Base-by-base conservation (phyloP, 2,797 vertebrate species). In the Remorina albescens region DNA sequence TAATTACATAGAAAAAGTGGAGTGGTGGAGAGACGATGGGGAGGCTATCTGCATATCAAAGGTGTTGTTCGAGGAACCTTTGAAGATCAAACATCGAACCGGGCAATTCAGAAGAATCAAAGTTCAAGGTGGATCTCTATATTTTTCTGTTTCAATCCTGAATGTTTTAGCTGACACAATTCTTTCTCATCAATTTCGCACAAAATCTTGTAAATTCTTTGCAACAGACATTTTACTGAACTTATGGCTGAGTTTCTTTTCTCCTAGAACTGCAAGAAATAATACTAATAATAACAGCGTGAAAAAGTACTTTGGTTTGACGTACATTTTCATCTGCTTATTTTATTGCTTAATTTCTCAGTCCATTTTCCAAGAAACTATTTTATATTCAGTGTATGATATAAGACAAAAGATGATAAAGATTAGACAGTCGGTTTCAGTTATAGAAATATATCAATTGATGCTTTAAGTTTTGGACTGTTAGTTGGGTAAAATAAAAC, bases 21-120 rank as follows among this genome's bases (percentile, higher is more conserved):
- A 58, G 46, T 5, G 23, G 55, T 23, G 68, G 57, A 47, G 46
- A 51, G 13, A 30, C 56, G 75, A 10, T 13, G 37, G 16, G 59
- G 18, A 11, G 30, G 23, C 10, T 7, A 73, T 91, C 82, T 86
- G 80, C 86, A 88, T 81, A 81, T 89, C 86, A 91, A 91, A 88
- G 81, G 67, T 67, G 68, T 47, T 66, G 55, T 68, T 84, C 46
- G 12, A 30, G 51, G 28, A 62, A 67, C 59, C 77, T 85, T 70
- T 81, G 81, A 86, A 80, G 83, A 84, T 67, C 65, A 66, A 50
- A 86, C 73, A 79, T 86, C 76, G 80, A 78, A 82, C 34, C 10
- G 25, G 56, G 57, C 30, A 28, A 39, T 82, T 81, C 51, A 67
- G 74, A 42, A 70, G 68, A 72, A 61, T 28, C 25, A 11, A 75